Evolutionary conservation across 1,140 invertebrate species (phyloP).

Genomic region (Zaprionus tsacasi): DNA sequence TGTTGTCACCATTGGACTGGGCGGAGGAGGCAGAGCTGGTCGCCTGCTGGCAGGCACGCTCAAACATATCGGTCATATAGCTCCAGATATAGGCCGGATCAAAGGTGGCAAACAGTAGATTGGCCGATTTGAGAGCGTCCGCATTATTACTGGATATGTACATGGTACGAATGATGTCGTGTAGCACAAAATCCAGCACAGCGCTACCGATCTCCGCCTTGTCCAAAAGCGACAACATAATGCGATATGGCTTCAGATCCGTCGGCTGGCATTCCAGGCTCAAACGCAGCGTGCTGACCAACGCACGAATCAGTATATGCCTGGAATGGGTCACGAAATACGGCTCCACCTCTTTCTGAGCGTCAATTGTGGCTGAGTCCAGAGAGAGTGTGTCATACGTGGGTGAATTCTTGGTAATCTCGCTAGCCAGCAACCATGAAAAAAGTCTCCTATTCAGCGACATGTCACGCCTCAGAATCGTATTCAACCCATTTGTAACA

Average conservation of each 20-base stretch:
- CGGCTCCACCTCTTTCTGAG: constrained; percentile 82
- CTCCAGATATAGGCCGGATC: constrained; percentile 95
- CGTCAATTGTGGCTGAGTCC: constrained; percentile 37
- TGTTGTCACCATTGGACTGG: constrained; percentile 39
- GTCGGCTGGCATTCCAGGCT: constrained; percentile 86
- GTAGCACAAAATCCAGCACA: constrained; percentile 93
- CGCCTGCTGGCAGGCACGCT: constrained; percentile 86
- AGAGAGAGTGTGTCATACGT: constrained; percentile 77
- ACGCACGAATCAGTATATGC: constrained; percentile 87
- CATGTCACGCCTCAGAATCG: constrained; percentile 95
- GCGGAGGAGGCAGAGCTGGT: constrained; percentile 34
- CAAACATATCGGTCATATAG: constrained; percentile 90
- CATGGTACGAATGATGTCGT: constrained; percentile 91
- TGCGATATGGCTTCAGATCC: constrained; percentile 92
- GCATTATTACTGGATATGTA: constrained; percentile 79
- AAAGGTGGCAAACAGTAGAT: constrained; percentile 93
- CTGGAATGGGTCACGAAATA: constrained; percentile 92
- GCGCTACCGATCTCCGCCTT: constrained; percentile 94
- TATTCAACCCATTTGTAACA: constrained; percentile 91
- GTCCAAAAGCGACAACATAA: constrained; percentile 94
- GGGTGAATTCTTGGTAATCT: constrained; percentile 87
- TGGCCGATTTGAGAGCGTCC: constrained; percentile 92
- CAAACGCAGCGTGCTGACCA: constrained; percentile 87
- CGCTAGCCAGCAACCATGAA: constrained; percentile 92
- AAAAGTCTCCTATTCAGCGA: constrained; percentile 94